These are phyloP conservation scores for Nudaria mundana DNA, from an alignment of 2,888 invertebrate species.

Conservation along the genomic window DNA sequence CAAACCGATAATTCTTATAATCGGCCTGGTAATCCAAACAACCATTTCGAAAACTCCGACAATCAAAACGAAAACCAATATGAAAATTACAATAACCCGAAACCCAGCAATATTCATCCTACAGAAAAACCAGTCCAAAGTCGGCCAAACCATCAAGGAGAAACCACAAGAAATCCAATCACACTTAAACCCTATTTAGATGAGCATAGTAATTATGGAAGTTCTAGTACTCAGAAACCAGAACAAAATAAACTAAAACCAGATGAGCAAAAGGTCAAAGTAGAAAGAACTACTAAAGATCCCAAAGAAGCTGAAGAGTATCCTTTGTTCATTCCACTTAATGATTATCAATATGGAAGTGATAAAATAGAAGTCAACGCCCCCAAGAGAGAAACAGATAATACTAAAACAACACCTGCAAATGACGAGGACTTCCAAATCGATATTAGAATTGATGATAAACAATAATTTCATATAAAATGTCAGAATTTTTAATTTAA, in stretches of 20 bases:
- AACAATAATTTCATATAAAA: background rate
- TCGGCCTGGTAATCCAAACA: constrained; percentile 1
- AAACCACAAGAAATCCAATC: constrained; percentile 3
- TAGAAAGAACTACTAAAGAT: constrained; percentile 41
- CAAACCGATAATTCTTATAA: constrained; percentile 15
- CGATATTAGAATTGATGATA: constrained; percentile 56
- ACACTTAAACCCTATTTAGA: constrained; percentile 4
- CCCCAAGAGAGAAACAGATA: constrained; percentile 58
- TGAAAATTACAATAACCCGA: constrained; percentile 8
- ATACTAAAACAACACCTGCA: constrained; percentile 34
- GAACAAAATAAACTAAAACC: constrained; percentile 10
- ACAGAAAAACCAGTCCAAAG: constrained; percentile 15
- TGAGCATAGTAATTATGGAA: constrained; percentile 6
- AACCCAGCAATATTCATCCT: constrained; percentile 16
- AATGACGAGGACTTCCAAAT: constrained; percentile 54
- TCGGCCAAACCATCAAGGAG: constrained; percentile 11
- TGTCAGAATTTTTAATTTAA: background rate
- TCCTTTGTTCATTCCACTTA: constrained; percentile 59
- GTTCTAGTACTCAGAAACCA: constrained; percentile 7
- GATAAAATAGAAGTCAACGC: constrained; percentile 51
- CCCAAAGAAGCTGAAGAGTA: constrained; percentile 34
- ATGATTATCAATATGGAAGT: constrained; percentile 47
- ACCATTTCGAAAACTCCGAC: constrained; percentile 1
- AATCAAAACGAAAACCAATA: constrained; percentile 12
- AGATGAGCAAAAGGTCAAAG: constrained; percentile 11